phyloP scores from a whole-genome alignment of 1,140 invertebrate species.

The Thaumetopoea pityocampa region DNA sequence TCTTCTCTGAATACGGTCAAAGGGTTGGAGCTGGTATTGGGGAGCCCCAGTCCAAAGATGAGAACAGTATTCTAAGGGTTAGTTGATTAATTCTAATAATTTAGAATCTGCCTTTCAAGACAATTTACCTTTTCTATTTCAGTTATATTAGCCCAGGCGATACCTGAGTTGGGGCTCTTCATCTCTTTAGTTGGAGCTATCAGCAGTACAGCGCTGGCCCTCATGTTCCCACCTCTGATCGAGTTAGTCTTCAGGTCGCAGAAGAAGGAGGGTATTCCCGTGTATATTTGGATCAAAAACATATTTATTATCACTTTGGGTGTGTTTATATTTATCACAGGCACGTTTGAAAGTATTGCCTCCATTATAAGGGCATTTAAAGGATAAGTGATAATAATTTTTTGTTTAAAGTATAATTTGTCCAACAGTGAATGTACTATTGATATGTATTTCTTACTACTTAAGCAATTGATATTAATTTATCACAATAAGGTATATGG shows the following conservation, averaged over 20 bases:
- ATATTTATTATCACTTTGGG: slow-evolving; percentile 82
- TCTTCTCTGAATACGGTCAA: too few species aligned
- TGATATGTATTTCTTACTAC: too few species aligned
- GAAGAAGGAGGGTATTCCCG: slow-evolving; percentile 56
- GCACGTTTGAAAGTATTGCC: slow-evolving; percentile 83
- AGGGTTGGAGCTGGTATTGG: too few species aligned
- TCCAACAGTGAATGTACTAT: too few species aligned
- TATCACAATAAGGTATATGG: too few species aligned
- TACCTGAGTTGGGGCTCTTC: slow-evolving; percentile 90
- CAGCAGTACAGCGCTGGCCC: slow-evolving; percentile 89
- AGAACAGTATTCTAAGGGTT: too few species aligned
- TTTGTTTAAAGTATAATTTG: too few species aligned
- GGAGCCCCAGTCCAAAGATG: too few species aligned
- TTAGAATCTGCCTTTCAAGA: too few species aligned
- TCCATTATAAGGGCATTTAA: slow-evolving; percentile 77
- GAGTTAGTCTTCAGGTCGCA: slow-evolving; percentile 81
- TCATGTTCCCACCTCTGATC: slow-evolving; percentile 92
- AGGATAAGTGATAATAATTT: too few species aligned
- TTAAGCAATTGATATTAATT: too few species aligned
- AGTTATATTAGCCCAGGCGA: slow-evolving; percentile 88
- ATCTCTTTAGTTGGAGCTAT: slow-evolving; percentile 94
- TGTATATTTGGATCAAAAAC: slow-evolving; percentile 77
- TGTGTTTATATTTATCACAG: slow-evolving; percentile 82
- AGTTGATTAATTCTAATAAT: too few species aligned
- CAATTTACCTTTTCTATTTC: slow-evolving; percentile 38